Percentiles rank a stretch among this genome's conserved stretches.
Evolutionary conservation across 2,113 vertebrate genomes (phyloP).

Genomic region (Rissa tridactyla): DNA sequence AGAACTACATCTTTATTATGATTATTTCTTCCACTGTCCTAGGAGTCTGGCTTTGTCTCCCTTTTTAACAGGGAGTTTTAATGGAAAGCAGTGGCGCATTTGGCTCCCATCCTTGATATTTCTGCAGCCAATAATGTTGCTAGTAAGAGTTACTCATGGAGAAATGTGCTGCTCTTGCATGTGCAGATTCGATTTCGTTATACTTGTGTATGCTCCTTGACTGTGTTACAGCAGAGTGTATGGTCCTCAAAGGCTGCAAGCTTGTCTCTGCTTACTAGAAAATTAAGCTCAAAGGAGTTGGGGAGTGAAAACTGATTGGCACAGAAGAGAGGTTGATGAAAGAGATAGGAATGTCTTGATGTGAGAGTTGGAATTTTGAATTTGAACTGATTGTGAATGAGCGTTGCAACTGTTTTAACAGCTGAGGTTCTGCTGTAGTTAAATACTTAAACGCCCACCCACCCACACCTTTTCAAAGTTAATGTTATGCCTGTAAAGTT

Average conservation of each 20-base stretch:
- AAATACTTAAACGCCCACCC: neutral
- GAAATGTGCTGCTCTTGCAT: neutral
- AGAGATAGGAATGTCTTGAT: neutral
- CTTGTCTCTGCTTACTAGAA: neutral
- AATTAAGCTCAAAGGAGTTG: neutral
- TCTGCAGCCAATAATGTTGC: neutral
- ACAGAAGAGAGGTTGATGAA: neutral
- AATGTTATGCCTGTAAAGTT: neutral
- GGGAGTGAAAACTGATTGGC: neutral
- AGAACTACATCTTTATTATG: neutral
- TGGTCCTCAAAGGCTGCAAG: neutral
- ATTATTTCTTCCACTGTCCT: neutral
- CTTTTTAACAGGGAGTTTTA: neutral
- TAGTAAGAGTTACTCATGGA: neutral
- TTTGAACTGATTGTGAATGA: neutral
- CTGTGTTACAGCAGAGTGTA: neutral
- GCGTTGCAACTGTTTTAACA: neutral
- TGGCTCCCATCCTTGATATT: neutral
- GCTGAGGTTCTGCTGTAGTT: neutral
- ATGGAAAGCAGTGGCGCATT: neutral
- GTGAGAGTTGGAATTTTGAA: neutral
- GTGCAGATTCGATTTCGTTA: neutral
- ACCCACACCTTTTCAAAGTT: neutral
- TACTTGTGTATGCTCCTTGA: neutral
- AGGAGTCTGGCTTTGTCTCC: neutral